These are phyloP conservation scores for Ramphastos sulfuratus DNA, from an alignment of 2,113 vertebrate genomes.

Conservation along the genomic window DNA sequence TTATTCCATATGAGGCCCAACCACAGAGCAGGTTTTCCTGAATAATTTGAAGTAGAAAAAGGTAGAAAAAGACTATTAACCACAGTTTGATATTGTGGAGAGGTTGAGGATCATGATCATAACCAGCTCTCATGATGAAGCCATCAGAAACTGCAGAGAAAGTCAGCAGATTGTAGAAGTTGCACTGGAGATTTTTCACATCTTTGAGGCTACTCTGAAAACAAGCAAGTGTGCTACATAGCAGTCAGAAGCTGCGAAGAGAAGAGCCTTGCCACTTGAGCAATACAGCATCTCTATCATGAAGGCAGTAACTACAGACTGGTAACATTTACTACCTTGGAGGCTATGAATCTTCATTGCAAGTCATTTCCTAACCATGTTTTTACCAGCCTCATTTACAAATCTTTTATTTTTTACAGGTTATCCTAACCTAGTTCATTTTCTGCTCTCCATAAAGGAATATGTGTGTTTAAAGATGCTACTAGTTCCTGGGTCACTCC, in stretches of 20 bases:
- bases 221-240: background rate
- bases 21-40: background rate
- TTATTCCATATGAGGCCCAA: background rate
- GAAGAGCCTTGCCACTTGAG: background rate
- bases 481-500: background rate
- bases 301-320: background rate
- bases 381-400: constrained; percentile 18
- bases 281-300: background rate
- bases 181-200: background rate
- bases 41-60: background rate
- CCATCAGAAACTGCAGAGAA: background rate
- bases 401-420: constrained; percentile 50
- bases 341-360: background rate
- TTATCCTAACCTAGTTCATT: background rate
- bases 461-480: background rate
- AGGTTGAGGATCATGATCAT: background rate
- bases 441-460: background rate
- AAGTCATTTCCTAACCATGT: background rate
- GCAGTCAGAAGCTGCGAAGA: background rate
- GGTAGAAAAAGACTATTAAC: background rate
- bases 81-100: background rate
- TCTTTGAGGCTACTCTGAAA: background rate
- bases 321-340: background rate
- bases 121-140: background rate
- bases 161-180: background rate